phyloP scores from a whole-genome alignment of 2,888 invertebrate genomes.

The Antheraea assamensis region DNA sequence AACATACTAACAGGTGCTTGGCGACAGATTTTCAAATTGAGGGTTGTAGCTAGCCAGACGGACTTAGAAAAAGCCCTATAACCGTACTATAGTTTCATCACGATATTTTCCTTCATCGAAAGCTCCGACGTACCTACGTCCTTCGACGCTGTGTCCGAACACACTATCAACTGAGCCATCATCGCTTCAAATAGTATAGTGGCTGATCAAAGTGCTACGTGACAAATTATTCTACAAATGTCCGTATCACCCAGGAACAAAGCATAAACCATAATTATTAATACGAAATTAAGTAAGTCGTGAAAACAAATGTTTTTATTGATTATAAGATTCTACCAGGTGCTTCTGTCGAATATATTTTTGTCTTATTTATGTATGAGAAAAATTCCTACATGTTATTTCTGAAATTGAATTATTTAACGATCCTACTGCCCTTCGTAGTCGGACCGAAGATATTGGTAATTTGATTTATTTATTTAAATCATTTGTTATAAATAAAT shows the following conservation, averaged over 20 bases:
- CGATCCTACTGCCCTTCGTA: conserved; percentile 42
- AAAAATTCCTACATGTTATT: conserved; percentile 38
- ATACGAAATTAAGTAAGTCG: neutral
- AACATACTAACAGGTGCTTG: too few species aligned
- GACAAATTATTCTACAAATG: too few species aligned
- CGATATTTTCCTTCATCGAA: too few species aligned
- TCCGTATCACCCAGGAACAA: neutral
- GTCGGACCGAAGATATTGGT: conserved; percentile 41
- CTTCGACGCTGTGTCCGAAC: too few species aligned
- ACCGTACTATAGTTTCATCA: too few species aligned
- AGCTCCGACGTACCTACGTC: too few species aligned
- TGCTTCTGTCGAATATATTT: neutral
- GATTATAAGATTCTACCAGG: neutral
- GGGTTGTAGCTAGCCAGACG: too few species aligned
- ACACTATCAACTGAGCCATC: too few species aligned
- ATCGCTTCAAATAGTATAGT: too few species aligned
- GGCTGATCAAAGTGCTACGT: too few species aligned
- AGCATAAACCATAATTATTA: neutral
- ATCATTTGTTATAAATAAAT: conserved; percentile 53
- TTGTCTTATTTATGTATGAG: neutral
- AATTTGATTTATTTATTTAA: conserved; percentile 64
- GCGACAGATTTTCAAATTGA: too few species aligned
- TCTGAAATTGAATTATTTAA: conserved; percentile 70
- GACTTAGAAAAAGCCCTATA: too few species aligned
- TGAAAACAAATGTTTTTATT: neutral